Evolutionary conservation across 2,888 invertebrate genomes (phyloP).

Genomic region (Tridacna crocea): DNA sequence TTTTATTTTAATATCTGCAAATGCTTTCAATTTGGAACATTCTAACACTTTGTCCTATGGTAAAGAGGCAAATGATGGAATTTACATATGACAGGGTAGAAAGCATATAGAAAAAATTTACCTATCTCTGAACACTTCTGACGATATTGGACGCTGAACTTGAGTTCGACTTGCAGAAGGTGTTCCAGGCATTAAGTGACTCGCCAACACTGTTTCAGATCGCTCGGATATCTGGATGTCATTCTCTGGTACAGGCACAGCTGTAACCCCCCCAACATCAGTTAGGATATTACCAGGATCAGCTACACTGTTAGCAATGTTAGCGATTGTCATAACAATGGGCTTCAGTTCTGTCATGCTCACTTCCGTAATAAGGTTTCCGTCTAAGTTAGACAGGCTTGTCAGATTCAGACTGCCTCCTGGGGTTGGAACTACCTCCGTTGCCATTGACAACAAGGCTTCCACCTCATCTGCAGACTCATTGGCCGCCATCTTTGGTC

Average conservation of each 20-base stretch:
- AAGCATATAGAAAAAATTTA: not conserved
- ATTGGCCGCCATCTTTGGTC: conserved; percentile 25
- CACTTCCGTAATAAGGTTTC: conserved; percentile 27
- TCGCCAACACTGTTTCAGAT: conserved; percentile 20
- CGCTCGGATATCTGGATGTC: conserved; percentile 15
- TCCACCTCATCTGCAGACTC: conserved; percentile 32
- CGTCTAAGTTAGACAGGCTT: not conserved
- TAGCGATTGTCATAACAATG: conserved; percentile 42
- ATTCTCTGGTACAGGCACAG: not conserved
- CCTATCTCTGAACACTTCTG: conserved; percentile 24
- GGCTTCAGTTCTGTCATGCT: conserved; percentile 53
- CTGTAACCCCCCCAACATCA: not conserved
- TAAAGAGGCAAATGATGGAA: too few species aligned
- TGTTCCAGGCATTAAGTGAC: conserved; percentile 5
- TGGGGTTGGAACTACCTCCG: conserved; percentile 18
- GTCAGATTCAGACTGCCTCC: not conserved
- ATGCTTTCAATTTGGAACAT: too few species aligned
- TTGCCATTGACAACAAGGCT: conserved; percentile 30
- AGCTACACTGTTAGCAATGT: conserved; percentile 29
- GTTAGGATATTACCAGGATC: not conserved
- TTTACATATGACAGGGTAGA: too few species aligned
- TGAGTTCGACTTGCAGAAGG: not conserved
- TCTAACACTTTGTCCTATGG: too few species aligned
- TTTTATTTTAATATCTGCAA: too few species aligned
- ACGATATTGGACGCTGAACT: not conserved